Evolutionary conservation across 2,113 vertebrate species (phyloP), one percentile per base, ranked within the genome.

Genomic region (Dendrocopos noguchii): DNA sequence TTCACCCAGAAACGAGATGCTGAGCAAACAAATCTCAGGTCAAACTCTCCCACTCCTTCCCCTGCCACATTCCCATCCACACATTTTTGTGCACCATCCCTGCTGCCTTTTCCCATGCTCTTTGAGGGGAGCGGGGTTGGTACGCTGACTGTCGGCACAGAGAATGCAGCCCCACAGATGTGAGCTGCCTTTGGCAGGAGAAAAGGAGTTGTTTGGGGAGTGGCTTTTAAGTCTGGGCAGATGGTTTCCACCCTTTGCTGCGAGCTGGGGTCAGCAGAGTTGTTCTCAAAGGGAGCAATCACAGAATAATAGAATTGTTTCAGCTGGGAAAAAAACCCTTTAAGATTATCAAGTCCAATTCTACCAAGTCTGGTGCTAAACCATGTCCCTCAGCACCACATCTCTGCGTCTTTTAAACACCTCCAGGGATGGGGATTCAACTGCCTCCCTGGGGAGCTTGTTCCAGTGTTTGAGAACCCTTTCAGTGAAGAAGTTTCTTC

Each of bases 41-140:
- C 65, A 88, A 88, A 80, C 21, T 90, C 93, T 95, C 85, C 90
- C 84, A 57, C 72, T 92, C 84, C 68, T 89, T 94, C 72, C 75
- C 75, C 84, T 36, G 9, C 72, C 72, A 68, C 46, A 0, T 95
- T 91, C 90, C 93, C 78, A 73, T 44, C 74, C 34, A 0, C 6
- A 3, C 65, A 27, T 80, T 93, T 90, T 75, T 92, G 68, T 71
- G 56, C 9, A 0, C 88, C 82, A 83, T 91, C 61, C 85, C 72
- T 0, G 0, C 88, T 86, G 85, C 85, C 77, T 93, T 94, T 95
- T 95, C 95, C 92, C 92, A 88, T 88, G 95, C 90, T 92, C 95
- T 95, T 67, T 72, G 19, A 0, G 7, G 9, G 28, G 64, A 90
- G 61, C 47, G 10, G 76, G 65, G 68, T 73, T 82, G 93, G 89